Base-by-base conservation (phyloP, 1,140 invertebrate species). In the Achatina immaculata region DNA sequence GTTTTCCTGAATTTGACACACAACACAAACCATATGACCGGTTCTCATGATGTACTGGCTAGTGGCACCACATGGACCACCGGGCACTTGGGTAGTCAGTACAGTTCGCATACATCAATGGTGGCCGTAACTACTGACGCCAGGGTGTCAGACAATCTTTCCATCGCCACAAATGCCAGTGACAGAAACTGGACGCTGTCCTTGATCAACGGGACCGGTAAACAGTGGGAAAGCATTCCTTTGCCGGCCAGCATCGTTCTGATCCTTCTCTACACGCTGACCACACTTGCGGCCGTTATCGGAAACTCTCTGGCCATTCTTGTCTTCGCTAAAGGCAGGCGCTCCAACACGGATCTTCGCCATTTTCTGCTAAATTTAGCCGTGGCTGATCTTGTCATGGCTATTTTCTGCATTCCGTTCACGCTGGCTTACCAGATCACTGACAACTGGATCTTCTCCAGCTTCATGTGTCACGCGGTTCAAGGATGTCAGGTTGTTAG, bases 361-460 rank as follows among this genome's bases (percentile, higher is more conserved):
- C 84, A 86, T 0, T 96, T 96, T 91, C 92, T 97, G n/a, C 93
- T 96, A 36, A 97, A 96, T 91, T 92, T 97, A 92, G 95, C 91
- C 43, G 84, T 90, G 16, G 87, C 90, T 19, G 91, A 92, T 82
- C 84, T 92, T 1, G 85, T 91, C 38, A 89, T 91, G 88, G 90
- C 87, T 6, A 81, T 91, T 3, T 89, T 92, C 78, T 92, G 91
- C 82, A 89, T 92, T 84, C 91, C 91, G 24, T 92, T 92, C 82
- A 89, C 89, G 0, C 89, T 90, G 74, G 87, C 90, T 11, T 84
- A 85, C 68, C 84, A 86, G 9, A 87, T 90, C 81, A 73, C 89
- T 19, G 68, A 84, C 14, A 84, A 77, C n/a, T 91, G 90, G 90
- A 84, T 90, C 58, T 91, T 91, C 82, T 86, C 90, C 16, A 81